Evolutionary conservation across 2,888 invertebrate genomes (phyloP).

Genomic region (Drosophila meridionalis): DNA sequence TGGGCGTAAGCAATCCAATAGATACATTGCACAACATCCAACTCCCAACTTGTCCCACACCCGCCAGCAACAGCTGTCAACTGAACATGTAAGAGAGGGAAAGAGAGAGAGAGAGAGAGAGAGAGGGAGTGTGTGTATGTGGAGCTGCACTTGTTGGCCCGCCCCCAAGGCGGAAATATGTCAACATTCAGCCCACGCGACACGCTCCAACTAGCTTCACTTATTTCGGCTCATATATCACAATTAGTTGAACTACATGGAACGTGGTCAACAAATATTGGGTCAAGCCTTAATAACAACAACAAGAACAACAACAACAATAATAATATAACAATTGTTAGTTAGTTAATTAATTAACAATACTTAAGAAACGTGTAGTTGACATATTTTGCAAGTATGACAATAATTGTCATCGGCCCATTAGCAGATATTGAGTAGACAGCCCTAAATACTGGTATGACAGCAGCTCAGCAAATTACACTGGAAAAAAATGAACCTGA

Average conservation of each 20-base stretch:
- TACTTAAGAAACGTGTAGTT: slow-evolving; percentile 29
- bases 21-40: slow-evolving; percentile 38
- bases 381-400: slow-evolving; percentile 23
- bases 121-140: background rate
- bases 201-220: slow-evolving; percentile 12
- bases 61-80: slow-evolving; percentile 7
- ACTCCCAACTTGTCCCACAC: slow-evolving; percentile 11
- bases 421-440: slow-evolving; percentile 8
- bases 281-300: slow-evolving; percentile 11
- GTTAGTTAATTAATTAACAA: slow-evolving; percentile 45
- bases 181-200: slow-evolving; percentile 19
- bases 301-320: background rate
- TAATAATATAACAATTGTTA: background rate
- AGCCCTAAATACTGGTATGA: background rate
- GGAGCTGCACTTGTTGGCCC: slow-evolving; percentile 38
- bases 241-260: slow-evolving; percentile 24
- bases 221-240: slow-evolving; percentile 42
- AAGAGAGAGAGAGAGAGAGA: background rate
- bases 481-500: background rate
- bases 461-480: slow-evolving; percentile 2
- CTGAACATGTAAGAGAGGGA: background rate
- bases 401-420: slow-evolving; percentile 11
- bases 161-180: slow-evolving; percentile 21
- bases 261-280: slow-evolving; percentile 25
- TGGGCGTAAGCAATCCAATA: slow-evolving; percentile 41